Base-by-base conservation (phyloP, 1,140 invertebrate genomes). In the Nephila pilipes region DNA sequence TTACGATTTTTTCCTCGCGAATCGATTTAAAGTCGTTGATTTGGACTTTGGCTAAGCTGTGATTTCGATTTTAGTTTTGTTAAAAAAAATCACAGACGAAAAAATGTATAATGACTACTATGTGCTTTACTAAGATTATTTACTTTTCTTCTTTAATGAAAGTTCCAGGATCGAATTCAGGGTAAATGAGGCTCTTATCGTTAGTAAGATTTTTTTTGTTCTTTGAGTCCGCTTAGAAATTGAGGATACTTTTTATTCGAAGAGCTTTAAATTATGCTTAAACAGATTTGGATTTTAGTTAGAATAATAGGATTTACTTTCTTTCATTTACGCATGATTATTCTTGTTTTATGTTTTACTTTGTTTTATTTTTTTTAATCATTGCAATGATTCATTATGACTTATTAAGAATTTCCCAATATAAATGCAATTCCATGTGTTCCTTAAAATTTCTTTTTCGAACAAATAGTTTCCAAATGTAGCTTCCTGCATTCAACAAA, bases 1-100 rank as follows among this genome's bases (percentile, higher is more conserved):
- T 54, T 55, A 12, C 46, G 22, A 46, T 54, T 81, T 81, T 81
- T 81, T 75, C 29, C 69, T 32, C 29, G 3, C 10, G 46, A 46
- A 81, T 81, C 80, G 25, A 81, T 81, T 81, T 81, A 81, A 81
- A 81, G 80, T 81, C 22, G 38, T 46, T 81, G 80, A 81, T 81
- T 81, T 81, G 22, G 46, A 81, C 36, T 46, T 55, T 55, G 80
- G 38, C 36, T 81, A 54, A 54, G n/a, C 38, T 55, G 80, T 55
- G 80, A 81, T 81, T 81, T 38, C 80, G 22, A 81, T 81, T 81
- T 81, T 12, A 81, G n/a, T 46, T 81, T 81, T 32, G 36, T n/a
- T 46, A 54, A 81, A 81, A 80, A 80, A 81, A 46, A n/a, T 25
- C 22, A 25, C 80, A 25, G 38, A 81, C 46, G 80, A 54, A 81